phyloP scores from a whole-genome alignment of 2,888 invertebrate species.

The Limnephilus lunatus region DNA sequence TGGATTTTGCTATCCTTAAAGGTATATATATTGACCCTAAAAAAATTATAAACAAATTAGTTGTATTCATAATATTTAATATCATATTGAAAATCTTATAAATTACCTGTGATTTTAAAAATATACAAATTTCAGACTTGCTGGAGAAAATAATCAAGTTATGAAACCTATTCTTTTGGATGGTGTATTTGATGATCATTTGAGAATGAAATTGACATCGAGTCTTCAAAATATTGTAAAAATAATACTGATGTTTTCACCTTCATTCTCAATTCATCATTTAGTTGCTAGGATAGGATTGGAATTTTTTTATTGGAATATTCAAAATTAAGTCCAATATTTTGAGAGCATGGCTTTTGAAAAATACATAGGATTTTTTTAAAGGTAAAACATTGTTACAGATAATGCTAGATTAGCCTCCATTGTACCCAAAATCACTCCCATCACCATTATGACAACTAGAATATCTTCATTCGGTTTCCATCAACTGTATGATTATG shows the following conservation, averaged over 20 bases:
- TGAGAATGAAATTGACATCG: not conserved
- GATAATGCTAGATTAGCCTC: not conserved
- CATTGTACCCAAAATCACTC: not conserved
- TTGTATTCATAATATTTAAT: conserved; percentile 14
- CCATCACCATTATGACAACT: not conserved
- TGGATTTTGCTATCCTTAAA: conserved; percentile 12
- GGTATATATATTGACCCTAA: conserved; percentile 3
- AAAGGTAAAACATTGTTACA: not conserved
- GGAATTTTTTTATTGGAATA: not conserved
- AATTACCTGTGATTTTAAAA: conserved; percentile 41
- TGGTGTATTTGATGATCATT: not conserved
- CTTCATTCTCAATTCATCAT: not conserved
- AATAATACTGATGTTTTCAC: not conserved
- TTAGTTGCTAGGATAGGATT: not conserved
- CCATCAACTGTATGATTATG: not conserved
- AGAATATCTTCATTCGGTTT: not conserved
- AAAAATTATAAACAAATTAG: conserved; percentile 16
- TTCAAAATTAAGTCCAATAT: not conserved
- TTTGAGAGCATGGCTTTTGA: not conserved
- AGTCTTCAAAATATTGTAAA: not conserved
- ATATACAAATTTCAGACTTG: conserved; percentile 11
- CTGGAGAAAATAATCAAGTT: not conserved
- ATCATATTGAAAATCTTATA: conserved; percentile 24
- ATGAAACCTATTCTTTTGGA: not conserved
- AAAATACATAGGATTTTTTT: not conserved